Evolutionary conservation across 1,140 invertebrate species (phyloP).

Genomic region (Caenorhabditis brenneri): DNA sequence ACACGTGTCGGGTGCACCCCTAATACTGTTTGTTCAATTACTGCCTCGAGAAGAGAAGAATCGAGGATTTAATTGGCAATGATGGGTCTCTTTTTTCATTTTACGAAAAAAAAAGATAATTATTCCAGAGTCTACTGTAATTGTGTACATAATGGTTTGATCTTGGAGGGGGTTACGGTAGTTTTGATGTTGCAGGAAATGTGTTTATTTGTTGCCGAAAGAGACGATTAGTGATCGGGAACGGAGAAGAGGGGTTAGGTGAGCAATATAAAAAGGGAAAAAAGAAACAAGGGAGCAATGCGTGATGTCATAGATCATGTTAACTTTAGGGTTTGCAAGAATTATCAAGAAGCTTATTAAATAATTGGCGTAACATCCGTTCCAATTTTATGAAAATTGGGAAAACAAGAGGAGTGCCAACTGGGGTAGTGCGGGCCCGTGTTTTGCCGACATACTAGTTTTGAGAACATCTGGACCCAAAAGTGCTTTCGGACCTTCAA

Average conservation of each 20-base stretch:
- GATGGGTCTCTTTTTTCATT: background rate
- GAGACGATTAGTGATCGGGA: background rate
- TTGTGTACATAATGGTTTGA: conserved; percentile 15
- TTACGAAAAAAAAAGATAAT: background rate
- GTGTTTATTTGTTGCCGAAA: background rate
- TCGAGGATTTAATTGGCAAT: background rate
- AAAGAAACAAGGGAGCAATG: background rate
- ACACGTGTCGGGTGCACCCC: conserved; percentile 11
- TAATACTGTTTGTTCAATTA: background rate
- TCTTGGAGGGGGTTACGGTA: background rate
- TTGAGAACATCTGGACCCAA: no score
- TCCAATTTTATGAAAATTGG: background rate
- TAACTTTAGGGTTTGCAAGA: background rate
- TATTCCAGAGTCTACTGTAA: background rate
- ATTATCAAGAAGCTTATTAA: conserved; percentile 6
- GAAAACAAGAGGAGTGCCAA: background rate
- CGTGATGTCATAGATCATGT: background rate
- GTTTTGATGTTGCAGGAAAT: background rate
- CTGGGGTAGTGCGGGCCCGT: no score
- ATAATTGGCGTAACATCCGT: background rate
- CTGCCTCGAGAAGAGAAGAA: no score
- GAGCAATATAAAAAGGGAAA: background rate
- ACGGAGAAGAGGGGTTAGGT: background rate
- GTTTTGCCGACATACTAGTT: no score
- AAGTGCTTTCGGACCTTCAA: no score